phyloP scores from a whole-genome alignment of 2,888 invertebrate species.

The Osmoderma eremita region DNA sequence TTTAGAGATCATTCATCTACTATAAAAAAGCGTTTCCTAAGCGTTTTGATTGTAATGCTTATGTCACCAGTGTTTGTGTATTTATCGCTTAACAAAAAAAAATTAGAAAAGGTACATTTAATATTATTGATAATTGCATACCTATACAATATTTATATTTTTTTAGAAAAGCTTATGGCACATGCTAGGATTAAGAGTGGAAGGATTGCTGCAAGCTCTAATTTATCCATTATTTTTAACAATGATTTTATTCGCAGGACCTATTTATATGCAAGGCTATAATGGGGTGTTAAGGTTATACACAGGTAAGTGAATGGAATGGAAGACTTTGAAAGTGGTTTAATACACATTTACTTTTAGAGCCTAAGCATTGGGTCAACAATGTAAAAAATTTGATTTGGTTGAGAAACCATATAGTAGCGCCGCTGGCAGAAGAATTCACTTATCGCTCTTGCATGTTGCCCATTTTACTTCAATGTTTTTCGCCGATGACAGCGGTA shows the following conservation, averaged over 20 bases:
- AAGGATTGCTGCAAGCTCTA: conserved; percentile 79
- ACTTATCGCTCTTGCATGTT: conserved; percentile 96
- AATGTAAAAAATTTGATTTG: conserved; percentile 80
- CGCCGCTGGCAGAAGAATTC: conserved; percentile 95
- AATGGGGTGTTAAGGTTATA: conserved; percentile 77
- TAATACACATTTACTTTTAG: conserved; percentile 47
- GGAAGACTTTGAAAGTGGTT: not conserved
- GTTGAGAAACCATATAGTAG: conserved; percentile 89
- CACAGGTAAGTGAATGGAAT: conserved; percentile 66
- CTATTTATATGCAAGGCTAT: conserved; percentile 76
- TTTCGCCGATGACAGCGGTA: conserved; percentile 78
- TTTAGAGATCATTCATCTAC: conserved; percentile 88
- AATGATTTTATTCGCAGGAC: conserved; percentile 84
- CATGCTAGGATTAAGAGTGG: conserved; percentile 78
- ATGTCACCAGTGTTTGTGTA: conserved; percentile 82
- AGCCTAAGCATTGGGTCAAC: conserved; percentile 69
- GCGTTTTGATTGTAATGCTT: conserved; percentile 83
- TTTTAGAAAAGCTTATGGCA: conserved; percentile 72
- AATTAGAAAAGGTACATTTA: conserved; percentile 67
- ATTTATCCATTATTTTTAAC: conserved; percentile 82
- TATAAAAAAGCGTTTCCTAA: conserved; percentile 87
- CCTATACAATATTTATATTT: conserved; percentile 24
- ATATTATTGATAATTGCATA: not conserved
- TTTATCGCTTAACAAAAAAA: conserved; percentile 73
- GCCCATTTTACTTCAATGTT: conserved; percentile 86